Evolutionary conservation across 2,113 vertebrate species (phyloP).

Genomic region (Gymnobelideus leadbeateri): DNA sequence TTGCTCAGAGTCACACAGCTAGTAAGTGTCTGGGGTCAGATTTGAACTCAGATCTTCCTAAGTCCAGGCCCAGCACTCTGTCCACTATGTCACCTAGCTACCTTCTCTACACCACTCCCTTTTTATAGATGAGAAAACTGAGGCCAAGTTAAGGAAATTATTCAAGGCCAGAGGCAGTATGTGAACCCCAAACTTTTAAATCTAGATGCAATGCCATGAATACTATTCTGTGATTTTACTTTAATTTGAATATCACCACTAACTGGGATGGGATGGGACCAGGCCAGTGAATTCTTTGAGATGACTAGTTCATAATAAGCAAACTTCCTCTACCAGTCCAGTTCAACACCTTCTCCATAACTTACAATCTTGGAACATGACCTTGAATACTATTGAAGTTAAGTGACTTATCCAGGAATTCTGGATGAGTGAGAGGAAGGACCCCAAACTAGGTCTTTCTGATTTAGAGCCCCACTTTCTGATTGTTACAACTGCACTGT

Average conservation of each 20-base stretch:
- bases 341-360: not conserved
- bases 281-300: not conserved
- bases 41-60: not conserved
- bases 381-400: not conserved
- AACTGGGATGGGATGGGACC: not conserved
- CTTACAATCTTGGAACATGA: not conserved
- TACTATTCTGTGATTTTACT: not conserved
- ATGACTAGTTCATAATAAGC: not conserved
- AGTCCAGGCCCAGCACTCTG: not conserved
- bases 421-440: not conserved
- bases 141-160: not conserved
- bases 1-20: not conserved
- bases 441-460: not conserved
- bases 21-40: not conserved
- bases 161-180: not conserved
- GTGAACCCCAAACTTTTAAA: not conserved
- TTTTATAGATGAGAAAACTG: not conserved
- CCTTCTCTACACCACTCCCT: too few species aligned
- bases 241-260: not conserved
- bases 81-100: not conserved
- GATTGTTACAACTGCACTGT: not conserved
- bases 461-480: not conserved
- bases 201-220: not conserved
- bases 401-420: not conserved
- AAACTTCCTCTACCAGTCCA: not conserved